Evolutionary conservation across 1,140 invertebrate genomes (phyloP), one percentile per base, ranked within the genome.

Genomic region (Monochamus saltuarius): DNA sequence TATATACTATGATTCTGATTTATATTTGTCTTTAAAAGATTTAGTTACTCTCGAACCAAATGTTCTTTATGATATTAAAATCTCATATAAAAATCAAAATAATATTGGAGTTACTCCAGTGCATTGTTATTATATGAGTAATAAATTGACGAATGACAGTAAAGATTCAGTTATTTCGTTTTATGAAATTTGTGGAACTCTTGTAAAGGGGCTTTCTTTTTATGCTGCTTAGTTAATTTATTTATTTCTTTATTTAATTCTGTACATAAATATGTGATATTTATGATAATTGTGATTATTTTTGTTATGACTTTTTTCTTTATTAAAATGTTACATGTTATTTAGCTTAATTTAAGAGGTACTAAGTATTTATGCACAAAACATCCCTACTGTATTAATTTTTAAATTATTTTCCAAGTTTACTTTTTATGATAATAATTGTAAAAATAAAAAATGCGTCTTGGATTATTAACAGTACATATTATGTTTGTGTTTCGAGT

Each of bases 151-250:
- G 1, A 64, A 59, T 55, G 56, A 59, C 3, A 59, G 63, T 37
- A 53, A 52, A 22, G 58, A 65, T 4, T 56, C 29, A 7, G 37
- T 50, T n/a, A 55, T 70, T 42, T 60, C 37, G 34, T 70, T 70
- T 42, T 59, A 68, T 52, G 70, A 75, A 53, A 54, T 63, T 8
- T 55, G 56, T 51, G 73, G 73, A 10, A 62, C 62, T 53, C 47
- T 75, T 51, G 57, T 75, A 17, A 73, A 63, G 65, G 72, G 70
- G 0, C 47, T 73, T 13, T 66, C 69, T 11, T 75, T 64, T 67
- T 73, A 73, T 60, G 66, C 70, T 17, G 61, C 64, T 13, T 73
- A 68, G 61, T 35, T 46, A 13, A 16, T 35, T 56, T 8, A 50
- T 7, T 42, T 38, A 19, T 16, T 53, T 10, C 22, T 16, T 11